Evolutionary conservation across 2,888 invertebrate genomes (phyloP).

Genomic region (Cephus sareptanus): DNA sequence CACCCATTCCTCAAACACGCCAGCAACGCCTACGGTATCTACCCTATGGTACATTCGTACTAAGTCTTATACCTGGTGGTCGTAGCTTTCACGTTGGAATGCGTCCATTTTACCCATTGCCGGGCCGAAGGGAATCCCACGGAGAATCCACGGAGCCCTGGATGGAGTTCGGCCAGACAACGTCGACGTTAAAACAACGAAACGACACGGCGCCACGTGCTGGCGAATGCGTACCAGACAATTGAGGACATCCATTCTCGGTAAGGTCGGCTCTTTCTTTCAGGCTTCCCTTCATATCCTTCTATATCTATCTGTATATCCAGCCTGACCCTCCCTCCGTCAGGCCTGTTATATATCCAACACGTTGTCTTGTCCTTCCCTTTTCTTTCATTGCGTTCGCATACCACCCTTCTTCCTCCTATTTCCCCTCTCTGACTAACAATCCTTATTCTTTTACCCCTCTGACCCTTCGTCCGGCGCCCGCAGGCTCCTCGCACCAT

Average conservation of each 20-base stretch:
- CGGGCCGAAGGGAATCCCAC: neutral
- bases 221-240: constrained; percentile 35
- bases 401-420: neutral
- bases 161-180: neutral
- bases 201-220: constrained; percentile 17
- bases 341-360: neutral
- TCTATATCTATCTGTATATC: constrained; percentile 26
- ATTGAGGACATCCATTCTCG: constrained; percentile 35
- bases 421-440: neutral
- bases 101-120: constrained; percentile 30
- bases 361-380: neutral
- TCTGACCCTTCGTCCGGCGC: neutral
- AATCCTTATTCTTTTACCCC: neutral
- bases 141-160: neutral
- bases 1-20: neutral
- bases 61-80: constrained; percentile 1
- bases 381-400: neutral
- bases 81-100: constrained; percentile 25
- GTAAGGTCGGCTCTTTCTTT: constrained; percentile 9
- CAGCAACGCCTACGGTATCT: neutral
- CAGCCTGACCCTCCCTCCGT: neutral
- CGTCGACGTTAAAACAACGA: constrained; percentile 7
- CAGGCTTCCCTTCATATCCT: constrained; percentile 18
- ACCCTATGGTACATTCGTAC: neutral
- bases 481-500: neutral